phyloP scores from a whole-genome alignment of 2,113 vertebrate genomes.

The Origma solitaria region DNA sequence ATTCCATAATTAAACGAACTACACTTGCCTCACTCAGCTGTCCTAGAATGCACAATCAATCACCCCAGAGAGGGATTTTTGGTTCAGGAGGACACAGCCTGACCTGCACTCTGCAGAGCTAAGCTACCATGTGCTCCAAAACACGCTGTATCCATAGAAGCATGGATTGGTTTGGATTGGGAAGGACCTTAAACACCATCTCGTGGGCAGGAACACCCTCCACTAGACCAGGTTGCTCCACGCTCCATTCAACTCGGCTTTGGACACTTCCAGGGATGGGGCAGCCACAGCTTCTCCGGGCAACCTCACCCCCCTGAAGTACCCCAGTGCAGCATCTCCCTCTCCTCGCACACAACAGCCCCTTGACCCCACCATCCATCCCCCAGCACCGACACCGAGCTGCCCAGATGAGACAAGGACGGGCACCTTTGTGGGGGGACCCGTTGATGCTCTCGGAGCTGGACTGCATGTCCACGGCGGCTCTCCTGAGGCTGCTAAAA shows the following conservation, averaged over 20 bases:
- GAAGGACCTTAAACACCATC: not conserved
- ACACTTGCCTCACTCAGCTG: not conserved
- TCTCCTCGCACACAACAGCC: accelerated
- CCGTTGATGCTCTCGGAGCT: slow-evolving; percentile 86
- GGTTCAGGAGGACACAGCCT: not conserved
- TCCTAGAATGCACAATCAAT: not conserved
- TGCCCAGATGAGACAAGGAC: not conserved
- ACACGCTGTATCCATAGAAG: accelerated
- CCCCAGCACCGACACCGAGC: not conserved
- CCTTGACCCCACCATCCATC: not conserved
- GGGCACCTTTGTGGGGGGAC: slow-evolving; percentile 76
- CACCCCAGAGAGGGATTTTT: not conserved
- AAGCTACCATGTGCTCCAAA: accelerated
- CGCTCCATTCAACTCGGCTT: accelerated
- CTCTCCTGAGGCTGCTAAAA: slow-evolving; percentile 69
- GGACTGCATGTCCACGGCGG: slow-evolving; percentile 70
- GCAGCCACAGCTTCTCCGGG: not conserved
- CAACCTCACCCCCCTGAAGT: accelerated
- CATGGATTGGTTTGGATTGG: not conserved
- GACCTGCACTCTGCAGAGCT: not conserved
- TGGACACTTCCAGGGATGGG: not conserved
- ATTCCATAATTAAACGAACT: not conserved
- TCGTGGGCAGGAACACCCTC: accelerated
- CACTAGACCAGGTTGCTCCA: accelerated
- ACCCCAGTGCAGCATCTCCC: not conserved